Evolutionary conservation across 92 coral and sea anemone genomes (phyloP).

Genomic region (Meandrina meandrites): DNA sequence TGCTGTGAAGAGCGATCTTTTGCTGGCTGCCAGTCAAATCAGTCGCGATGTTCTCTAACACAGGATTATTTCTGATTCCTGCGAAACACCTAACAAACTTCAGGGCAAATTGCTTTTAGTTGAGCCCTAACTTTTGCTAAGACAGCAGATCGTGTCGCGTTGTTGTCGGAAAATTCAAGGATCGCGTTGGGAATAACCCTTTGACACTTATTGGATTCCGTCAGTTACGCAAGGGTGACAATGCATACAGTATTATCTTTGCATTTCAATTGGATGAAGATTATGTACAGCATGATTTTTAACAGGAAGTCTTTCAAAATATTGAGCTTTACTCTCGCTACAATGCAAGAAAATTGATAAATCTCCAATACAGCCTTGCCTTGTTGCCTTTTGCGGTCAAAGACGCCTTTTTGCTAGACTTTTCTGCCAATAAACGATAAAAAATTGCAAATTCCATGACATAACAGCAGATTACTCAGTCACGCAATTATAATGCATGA

Average conservation of each 20-base stretch:
- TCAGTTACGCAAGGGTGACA: slow-evolving; percentile 22
- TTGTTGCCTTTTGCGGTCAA: neutral
- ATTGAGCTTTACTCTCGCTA: neutral
- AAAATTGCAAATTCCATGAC: neutral
- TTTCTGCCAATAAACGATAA: neutral
- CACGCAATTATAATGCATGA: neutral
- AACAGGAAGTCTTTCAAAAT: slow-evolving; percentile 1
- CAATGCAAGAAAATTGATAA: neutral
- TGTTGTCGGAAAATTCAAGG: slow-evolving; percentile 4
- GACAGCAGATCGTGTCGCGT: slow-evolving; percentile 1
- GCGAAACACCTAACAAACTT: neutral
- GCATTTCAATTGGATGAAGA: slow-evolving; percentile 20
- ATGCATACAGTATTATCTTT: neutral
- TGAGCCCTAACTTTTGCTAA: neutral
- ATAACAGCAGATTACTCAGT: neutral
- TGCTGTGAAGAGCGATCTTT: neutral
- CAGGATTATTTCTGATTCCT: neutral
- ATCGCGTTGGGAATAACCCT: slow-evolving; percentile 31
- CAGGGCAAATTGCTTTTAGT: neutral
- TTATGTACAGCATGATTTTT: neutral
- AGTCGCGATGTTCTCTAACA: neutral
- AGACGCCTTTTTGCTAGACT: neutral
- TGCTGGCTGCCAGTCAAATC: neutral
- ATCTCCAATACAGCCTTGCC: neutral
- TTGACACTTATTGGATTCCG: neutral